Conservation (phyloP, 2,113 vertebrate species). For the Lethenteron reissneri region DNA sequence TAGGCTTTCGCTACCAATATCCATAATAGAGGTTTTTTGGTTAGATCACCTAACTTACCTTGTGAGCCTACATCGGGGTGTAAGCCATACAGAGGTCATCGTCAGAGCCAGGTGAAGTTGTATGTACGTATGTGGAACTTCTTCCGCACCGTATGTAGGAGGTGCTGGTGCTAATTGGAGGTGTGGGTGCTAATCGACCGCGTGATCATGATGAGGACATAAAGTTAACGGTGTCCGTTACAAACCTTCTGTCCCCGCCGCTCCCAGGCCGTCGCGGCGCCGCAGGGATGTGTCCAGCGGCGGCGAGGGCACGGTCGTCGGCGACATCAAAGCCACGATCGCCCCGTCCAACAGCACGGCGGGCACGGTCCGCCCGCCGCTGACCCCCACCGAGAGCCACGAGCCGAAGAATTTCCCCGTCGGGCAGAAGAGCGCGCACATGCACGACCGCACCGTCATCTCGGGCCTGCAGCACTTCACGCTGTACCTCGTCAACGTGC, state of each 20-base stretch:
- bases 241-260: background rate
- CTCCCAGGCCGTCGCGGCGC: slow-evolving; percentile 42
- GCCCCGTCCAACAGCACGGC: background rate
- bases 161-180: too few relatives aligned
- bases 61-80: too few relatives aligned
- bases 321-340: slow-evolving; percentile 23
- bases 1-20: background rate
- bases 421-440: slow-evolving; percentile 44
- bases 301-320: slow-evolving; percentile 36
- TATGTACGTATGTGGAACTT: too few relatives aligned
- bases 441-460: slow-evolving; percentile 50
- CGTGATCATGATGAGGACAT: too few relatives aligned
- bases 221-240: background rate
- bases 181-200: too few relatives aligned
- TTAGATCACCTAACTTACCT: too few relatives aligned
- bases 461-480: slow-evolving; percentile 59
- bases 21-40: background rate
- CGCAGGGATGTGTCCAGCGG: slow-evolving; percentile 47
- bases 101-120: too few relatives aligned
- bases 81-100: too few relatives aligned
- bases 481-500: slow-evolving; percentile 78
- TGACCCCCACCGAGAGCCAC: slow-evolving; percentile 31
- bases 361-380: slow-evolving; percentile 28
- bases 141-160: too few relatives aligned
- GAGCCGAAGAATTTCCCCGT: slow-evolving; percentile 46